Evolutionary conservation across 2,113 vertebrate genomes (phyloP), one percentile per base, ranked within the genome.

Genomic region (Psilopogon haemacephalus): DNA sequence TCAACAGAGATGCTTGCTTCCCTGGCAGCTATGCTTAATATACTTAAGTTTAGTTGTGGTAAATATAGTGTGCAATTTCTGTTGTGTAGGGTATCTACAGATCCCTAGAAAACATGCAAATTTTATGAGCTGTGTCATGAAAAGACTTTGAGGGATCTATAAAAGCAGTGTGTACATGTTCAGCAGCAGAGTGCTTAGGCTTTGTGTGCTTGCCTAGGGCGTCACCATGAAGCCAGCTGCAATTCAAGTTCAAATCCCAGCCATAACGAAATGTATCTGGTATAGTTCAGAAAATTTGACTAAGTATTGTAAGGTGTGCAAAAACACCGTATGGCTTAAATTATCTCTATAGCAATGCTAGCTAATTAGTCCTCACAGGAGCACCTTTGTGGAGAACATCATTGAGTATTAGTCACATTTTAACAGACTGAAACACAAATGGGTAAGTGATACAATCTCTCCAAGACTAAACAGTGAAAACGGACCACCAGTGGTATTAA

Each of bases 241-340:
- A 91, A 54, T 75, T 79, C 59, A 91, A 28, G 44, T 72, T 80
- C 67, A 89, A 80, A 95, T 58, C 33, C 87, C 65, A 81, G 54
- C 40, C 16, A 20, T 73, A 89, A 90, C 46, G 87, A 89, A 93
- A 92, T 27, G 9, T 60, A 86, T 37, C 17, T 54, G 60, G 9
- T 23, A 40, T 3, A 93, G 56, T 10, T 73, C 67, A 83, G 50
- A 69, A 88, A 80, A 78, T 80, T 4, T 74, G 69, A 58, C 42
- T 56, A 68, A 91, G 89, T 94, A 81, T 67, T 37, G 50, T 64
- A 73, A 59, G 24, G 5, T 93, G 71, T 62, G 56, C 63, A 77
- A 86, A 90, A 94, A 72, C 78, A 87, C 67, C 88, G n/a, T 93
- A 63, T 88, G 37, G 82, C 50, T 75, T 69, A 91, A 55, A 95